Conservation (phyloP, 2,113 vertebrate genomes). For the Cochlearius cochlearius region DNA sequence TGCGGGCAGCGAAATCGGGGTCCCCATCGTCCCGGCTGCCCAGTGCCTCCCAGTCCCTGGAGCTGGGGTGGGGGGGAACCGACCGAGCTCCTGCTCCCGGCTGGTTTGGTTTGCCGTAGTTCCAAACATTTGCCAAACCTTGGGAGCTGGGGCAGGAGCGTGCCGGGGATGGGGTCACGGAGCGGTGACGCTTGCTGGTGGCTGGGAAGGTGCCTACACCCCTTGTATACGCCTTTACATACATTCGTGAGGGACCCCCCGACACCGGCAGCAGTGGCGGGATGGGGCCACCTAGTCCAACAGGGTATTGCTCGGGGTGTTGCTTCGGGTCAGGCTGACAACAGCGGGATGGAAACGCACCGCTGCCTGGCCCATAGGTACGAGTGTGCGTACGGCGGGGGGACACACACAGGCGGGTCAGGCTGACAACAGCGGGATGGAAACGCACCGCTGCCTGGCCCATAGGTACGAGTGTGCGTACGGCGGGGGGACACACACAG, state of each 20-base stretch:
- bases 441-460: not conserved
- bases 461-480: not conserved
- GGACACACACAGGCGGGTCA: not conserved
- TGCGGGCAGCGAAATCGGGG: not conserved
- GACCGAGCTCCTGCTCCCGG: rapidly evolving
- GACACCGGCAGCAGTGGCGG: not conserved
- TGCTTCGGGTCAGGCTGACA: not conserved
- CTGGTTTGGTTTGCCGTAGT: rapidly evolving
- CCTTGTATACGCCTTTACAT: not conserved
- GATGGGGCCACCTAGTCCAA: not conserved
- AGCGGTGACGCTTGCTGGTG: not conserved
- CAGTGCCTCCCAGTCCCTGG: not conserved
- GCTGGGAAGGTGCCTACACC: not conserved
- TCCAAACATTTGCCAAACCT: not conserved
- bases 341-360: not conserved
- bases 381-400: not conserved
- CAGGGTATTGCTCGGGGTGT: not conserved
- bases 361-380: not conserved
- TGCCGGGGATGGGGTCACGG: not conserved
- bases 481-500: too few species aligned
- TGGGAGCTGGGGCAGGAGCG: rapidly evolving
- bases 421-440: not conserved
- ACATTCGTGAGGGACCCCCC: not conserved
- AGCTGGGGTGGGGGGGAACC: not conserved
- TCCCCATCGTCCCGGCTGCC: not conserved